phyloP scores from a whole-genome alignment of 2,888 invertebrate species.

The Agonopterix subpropinquella region DNA sequence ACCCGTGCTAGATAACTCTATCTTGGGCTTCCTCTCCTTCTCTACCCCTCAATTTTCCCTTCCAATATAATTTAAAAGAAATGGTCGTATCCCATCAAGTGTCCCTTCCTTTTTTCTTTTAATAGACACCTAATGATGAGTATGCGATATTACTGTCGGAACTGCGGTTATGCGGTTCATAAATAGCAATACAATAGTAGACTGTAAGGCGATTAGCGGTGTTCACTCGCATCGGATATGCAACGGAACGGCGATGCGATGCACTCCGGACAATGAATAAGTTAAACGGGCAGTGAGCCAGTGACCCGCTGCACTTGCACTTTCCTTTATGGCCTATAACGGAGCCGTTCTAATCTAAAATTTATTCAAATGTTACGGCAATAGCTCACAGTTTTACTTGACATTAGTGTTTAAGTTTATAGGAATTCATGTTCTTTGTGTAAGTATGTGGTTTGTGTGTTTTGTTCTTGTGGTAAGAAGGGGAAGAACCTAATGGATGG shows the following conservation, averaged over 20 bases:
- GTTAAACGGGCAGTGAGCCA: slow-evolving; percentile 1
- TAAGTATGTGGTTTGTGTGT: too few relatives aligned
- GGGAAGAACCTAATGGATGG: too few relatives aligned
- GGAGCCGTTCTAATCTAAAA: slow-evolving; percentile 3
- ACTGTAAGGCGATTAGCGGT: neutral
- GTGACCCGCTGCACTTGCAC: slow-evolving; percentile 7
- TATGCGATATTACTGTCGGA: too few relatives aligned
- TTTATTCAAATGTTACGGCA: slow-evolving; percentile 3
- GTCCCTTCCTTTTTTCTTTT: too few relatives aligned
- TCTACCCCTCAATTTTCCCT: too few relatives aligned
- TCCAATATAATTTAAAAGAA: too few relatives aligned
- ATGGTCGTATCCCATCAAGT: too few relatives aligned
- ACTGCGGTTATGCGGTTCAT: too few relatives aligned
- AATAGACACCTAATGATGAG: too few relatives aligned
- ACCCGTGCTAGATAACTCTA: too few relatives aligned
- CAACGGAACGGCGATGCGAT: neutral
- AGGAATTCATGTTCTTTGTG: neutral
- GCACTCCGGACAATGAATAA: slow-evolving; percentile 8
- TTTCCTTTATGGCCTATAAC: slow-evolving; percentile 7
- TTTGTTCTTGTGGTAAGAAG: too few relatives aligned
- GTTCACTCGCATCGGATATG: neutral
- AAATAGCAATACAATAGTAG: neutral
- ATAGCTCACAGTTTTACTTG: neutral
- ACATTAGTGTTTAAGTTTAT: neutral
- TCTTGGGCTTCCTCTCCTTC: too few relatives aligned